phyloP scores from a whole-genome alignment of 2,888 invertebrate genomes.

The Ormia ochracea region DNA sequence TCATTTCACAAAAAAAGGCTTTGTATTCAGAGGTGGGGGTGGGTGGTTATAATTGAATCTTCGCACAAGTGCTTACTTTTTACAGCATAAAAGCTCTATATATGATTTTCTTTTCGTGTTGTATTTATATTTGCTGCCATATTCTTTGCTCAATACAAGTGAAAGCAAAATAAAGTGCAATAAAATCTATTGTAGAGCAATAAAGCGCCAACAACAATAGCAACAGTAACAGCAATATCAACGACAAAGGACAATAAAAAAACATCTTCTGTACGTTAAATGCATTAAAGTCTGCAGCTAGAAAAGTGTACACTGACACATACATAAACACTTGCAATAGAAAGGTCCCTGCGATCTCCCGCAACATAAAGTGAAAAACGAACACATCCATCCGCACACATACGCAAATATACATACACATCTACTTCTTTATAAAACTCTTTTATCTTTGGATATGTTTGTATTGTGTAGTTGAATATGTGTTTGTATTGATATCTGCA shows the following conservation, averaged over 20 bases:
- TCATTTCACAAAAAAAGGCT: slow-evolving; percentile 32
- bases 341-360: background rate
- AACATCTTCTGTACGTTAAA: slow-evolving; percentile 29
- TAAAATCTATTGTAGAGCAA: slow-evolving; percentile 37
- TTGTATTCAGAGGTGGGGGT: slow-evolving; percentile 11
- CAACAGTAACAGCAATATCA: background rate
- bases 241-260: slow-evolving; percentile 13
- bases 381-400: background rate
- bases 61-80: slow-evolving; percentile 39
- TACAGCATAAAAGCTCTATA: slow-evolving; percentile 42
- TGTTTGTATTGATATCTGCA: slow-evolving; percentile 31
- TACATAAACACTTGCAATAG: background rate
- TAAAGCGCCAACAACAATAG: background rate
- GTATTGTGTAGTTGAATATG: too few relatives aligned
- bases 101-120: slow-evolving; percentile 10
- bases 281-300: slow-evolving; percentile 29
- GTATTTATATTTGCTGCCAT: background rate
- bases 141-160: slow-evolving; percentile 16
- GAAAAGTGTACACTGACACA: background rate
- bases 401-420: background rate
- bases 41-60: slow-evolving; percentile 43
- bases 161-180: slow-evolving; percentile 38
- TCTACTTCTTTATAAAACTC: background rate
- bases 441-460: background rate
- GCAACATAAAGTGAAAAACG: background rate